Base-by-base conservation (phyloP, 2,113 vertebrate species). In the Chascanopsetta lugubris region DNA sequence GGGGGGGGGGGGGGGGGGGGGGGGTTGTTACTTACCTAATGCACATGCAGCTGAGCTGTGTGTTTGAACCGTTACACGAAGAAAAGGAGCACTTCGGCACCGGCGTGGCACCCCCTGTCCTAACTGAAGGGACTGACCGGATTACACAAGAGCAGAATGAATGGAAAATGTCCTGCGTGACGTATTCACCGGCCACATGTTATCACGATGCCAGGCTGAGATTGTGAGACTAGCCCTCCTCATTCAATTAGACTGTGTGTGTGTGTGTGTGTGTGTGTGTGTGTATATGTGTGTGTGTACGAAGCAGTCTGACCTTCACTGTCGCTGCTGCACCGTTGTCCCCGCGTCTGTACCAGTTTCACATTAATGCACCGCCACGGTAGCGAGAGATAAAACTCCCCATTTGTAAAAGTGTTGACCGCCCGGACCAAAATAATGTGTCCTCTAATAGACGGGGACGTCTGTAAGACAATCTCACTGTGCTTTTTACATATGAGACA, bases 231-330 rank as follows among this genome's bases (percentile, higher is more conserved):
- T 65, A 72, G 75, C 67, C 45, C 67, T n/a, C 67, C 45, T 69
- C 49, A 18, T 79, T 75, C 67, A 69, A 60, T 79, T 61, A 66
- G 24, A 24, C 45, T 15, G 22, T 46, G 43, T 61, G 61, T 50
- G 17, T 7, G 36, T 40, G 36, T 7, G 15, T n/a, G 15, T n/a
- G 1, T 2, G 10, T 34, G 32, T 34, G 32, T 2, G 9, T 15
- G 32, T 4, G 10, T 13, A 13, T 15, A 13, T 36, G 34, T 36
- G 25, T 51, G 18, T 20, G 6, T 43, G 60, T 77, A 70, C 70
- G 77, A 68, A 57, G 63, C 72, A 7, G 72, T 65, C 55, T 87
- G 85, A 90, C 87, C 87, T 88, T 84, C 71, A 68, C 29, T 32
- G 64, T 75, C 61, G 58, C 60, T 21, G 48, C 0, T 40, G 63